phyloP scores from a whole-genome alignment of 2,888 invertebrate genomes.

The Conchocele bisecta region DNA sequence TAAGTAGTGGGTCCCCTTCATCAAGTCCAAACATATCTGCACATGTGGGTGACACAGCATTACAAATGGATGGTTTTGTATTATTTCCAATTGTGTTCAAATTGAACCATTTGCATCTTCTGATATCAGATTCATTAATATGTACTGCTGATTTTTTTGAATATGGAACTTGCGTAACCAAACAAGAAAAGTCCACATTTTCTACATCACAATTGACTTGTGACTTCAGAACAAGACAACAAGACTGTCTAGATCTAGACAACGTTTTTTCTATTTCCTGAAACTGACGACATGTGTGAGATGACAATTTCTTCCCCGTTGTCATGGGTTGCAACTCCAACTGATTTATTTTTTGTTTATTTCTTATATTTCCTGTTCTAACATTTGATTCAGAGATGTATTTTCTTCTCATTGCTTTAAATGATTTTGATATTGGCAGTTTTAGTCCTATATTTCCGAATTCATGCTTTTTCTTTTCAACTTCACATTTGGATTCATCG shows the following conservation, averaged over 20 bases:
- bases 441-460: constrained; percentile 12
- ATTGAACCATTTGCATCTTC: no score
- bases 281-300: background rate
- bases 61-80: no score
- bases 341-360: no score
- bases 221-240: no score
- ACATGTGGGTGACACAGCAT: constrained; percentile 57
- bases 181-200: constrained; percentile 14
- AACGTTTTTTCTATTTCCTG: background rate
- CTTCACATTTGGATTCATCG: no score
- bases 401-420: constrained; percentile 1
- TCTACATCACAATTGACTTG: constrained; percentile 11
- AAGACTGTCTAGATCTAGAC: no score
- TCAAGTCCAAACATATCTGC: constrained; percentile 50
- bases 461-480: background rate
- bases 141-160: background rate
- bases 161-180: constrained; percentile 20
- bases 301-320: no score
- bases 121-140: background rate
- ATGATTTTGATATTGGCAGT: background rate
- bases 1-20: constrained; percentile 45
- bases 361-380: background rate
- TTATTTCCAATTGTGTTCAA: no score
- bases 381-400: background rate
- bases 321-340: no score